Conservation (phyloP, 92 coral and sea anemone genomes). For the Porites evermanni region DNA sequence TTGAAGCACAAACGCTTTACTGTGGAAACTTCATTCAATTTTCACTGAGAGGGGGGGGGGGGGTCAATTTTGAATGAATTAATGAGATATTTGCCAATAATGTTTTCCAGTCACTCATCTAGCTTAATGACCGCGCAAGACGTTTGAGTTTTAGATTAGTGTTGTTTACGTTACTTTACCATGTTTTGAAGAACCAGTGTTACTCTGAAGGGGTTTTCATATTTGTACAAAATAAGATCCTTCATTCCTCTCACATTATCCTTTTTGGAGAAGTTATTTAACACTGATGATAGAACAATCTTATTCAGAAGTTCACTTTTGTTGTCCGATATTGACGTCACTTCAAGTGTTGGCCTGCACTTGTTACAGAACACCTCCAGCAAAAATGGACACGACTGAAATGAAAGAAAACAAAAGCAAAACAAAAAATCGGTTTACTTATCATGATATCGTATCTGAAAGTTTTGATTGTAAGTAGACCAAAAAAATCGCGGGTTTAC, state of each 20-base stretch:
- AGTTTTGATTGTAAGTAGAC: too few relatives aligned
- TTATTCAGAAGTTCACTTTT: slow-evolving; percentile 57
- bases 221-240: slow-evolving; percentile 84
- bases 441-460: too few relatives aligned
- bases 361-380: slow-evolving; percentile 85
- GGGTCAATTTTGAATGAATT: too few relatives aligned
- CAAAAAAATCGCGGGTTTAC: too few relatives aligned
- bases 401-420: neutral
- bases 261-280: slow-evolving; percentile 54
- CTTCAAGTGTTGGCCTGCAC: slow-evolving; percentile 76
- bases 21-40: too few relatives aligned
- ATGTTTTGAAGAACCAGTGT: slow-evolving; percentile 84
- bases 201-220: slow-evolving; percentile 78
- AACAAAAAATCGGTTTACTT: too few relatives aligned
- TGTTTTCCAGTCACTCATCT: too few relatives aligned
- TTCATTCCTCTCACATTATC: slow-evolving; percentile 92
- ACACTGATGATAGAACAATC: slow-evolving; percentile 75
- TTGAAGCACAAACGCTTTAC: too few relatives aligned
- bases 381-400: slow-evolving; percentile 84
- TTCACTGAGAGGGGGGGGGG: too few relatives aligned
- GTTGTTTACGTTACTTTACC: slow-evolving; percentile 51
- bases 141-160: too few relatives aligned
- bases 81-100: too few relatives aligned
- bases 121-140: too few relatives aligned
- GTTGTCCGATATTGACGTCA: slow-evolving; percentile 54